Base-by-base conservation (phyloP, 2,113 vertebrate genomes). In the Galemys pyrenaicus region DNA sequence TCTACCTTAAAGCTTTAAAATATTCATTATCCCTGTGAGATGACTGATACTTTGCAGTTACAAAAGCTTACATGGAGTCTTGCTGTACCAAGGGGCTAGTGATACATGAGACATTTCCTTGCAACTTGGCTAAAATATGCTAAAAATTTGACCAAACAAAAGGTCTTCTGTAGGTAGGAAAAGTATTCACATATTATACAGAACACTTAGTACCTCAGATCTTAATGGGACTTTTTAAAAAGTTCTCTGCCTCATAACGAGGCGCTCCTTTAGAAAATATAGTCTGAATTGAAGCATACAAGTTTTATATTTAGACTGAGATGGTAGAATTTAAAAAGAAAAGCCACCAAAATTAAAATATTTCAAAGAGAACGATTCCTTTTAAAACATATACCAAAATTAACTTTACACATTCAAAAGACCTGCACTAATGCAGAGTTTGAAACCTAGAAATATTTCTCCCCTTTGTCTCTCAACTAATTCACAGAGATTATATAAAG, bases 101-200 rank as follows among this genome's bases (percentile, higher is more conserved):
- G 68, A 81, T 37, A 20, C 19, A 2, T 56, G 6, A 86, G 70
- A 83, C 58, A 65, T n/a, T 67, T 92, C 67, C 87, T 92, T 84
- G 7, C 10, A 92, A 89, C 28, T 94, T 74, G 58, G 39, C 78
- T 94, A 92, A 88, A 83, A 88, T 93, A 87, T 8, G 49, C 60
- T 74, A 46, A 44, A 74, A 46, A 82, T 62, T 44, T 89, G 74
- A 95, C 30, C 73, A 86, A 89, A 90, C 30, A 68, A 81, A 94
- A 75, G 60, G 83, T 80, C 74, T 89, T 86, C 68, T 81, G 24
- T 17, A 94, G 13, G 71, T 62, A 84, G 28, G 54, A 89, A 37
- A 92, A 89, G 46, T 46, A 91, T 87, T 94, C 71, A 96, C 51
- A 28, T 68, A 77, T 81, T 94, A 96, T 15, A 95, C 65, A 97